phyloP scores from a whole-genome alignment of 2,113 vertebrate genomes.

The Gallinago paraguaiae region DNA sequence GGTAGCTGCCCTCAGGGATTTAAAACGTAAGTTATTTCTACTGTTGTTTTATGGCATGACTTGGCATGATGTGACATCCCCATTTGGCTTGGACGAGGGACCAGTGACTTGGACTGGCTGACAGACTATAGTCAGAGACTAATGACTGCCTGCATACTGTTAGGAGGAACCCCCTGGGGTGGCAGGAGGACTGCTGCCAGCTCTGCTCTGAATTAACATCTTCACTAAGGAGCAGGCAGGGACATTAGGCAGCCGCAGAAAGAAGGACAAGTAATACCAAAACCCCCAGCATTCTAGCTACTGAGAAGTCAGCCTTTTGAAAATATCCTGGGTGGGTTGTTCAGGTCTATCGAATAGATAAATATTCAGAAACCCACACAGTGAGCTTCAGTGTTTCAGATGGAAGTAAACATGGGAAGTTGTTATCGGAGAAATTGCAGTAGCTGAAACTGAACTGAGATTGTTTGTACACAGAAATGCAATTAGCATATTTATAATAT shows the following conservation, averaged over 20 bases:
- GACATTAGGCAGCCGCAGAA: neutral
- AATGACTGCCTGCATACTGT: slow-evolving; percentile 54
- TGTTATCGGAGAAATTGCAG: neutral
- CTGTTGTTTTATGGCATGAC: slow-evolving; percentile 45
- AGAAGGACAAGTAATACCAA: neutral
- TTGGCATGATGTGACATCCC: slow-evolving; percentile 32
- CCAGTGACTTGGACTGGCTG: slow-evolving; percentile 34
- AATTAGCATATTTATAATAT: neutral
- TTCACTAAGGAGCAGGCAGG: slow-evolving; percentile 35
- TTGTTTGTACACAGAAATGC: slow-evolving; percentile 7
- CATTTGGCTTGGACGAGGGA: slow-evolving; percentile 9
- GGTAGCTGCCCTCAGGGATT: slow-evolving; percentile 13
- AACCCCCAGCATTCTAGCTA: neutral
- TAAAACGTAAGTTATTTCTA: neutral
- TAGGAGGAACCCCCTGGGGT: slow-evolving; percentile 53
- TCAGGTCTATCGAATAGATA: neutral
- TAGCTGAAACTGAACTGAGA: neutral
- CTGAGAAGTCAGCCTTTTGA: neutral
- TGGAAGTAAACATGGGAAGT: neutral
- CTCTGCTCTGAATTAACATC: slow-evolving; percentile 59
- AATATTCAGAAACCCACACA: neutral
- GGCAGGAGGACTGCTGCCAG: slow-evolving; percentile 11
- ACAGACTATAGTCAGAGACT: slow-evolving; percentile 42
- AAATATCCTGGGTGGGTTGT: neutral
- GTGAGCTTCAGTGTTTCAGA: neutral